phyloP scores from a whole-genome alignment of 2,113 vertebrate genomes.

The Nematolebias whitei region DNA sequence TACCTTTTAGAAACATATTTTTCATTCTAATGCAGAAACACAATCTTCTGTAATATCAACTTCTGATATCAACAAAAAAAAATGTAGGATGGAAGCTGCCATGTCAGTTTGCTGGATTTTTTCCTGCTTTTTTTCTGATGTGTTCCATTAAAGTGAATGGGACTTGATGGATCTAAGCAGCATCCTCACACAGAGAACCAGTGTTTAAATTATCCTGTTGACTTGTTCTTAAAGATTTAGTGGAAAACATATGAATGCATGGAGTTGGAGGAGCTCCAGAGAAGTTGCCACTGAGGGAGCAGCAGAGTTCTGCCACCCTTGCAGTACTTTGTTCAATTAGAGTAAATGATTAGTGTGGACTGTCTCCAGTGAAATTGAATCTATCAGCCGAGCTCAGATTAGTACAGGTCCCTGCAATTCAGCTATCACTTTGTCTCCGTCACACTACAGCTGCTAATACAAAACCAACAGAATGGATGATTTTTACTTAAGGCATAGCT shows the following conservation, averaged over 20 bases:
- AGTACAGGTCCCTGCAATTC: conserved; percentile 63
- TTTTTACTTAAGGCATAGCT: conserved; percentile 66
- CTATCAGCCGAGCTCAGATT: conserved; percentile 61
- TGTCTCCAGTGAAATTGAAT: conserved; percentile 66
- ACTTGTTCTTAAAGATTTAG: not conserved
- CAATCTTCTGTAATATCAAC: no score
- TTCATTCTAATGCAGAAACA: no score
- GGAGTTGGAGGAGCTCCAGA: conserved; percentile 16
- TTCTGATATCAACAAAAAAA: no score
- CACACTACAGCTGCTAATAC: conserved; percentile 60
- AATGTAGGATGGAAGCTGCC: no score
- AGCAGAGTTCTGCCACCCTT: conserved; percentile 43
- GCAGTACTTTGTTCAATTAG: conserved; percentile 71
- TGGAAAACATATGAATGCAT: conserved; percentile 6
- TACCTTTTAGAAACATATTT: no score
- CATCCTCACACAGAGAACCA: not conserved
- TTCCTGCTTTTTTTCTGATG: no score
- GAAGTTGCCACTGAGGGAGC: conserved; percentile 23
- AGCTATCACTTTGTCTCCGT: conserved; percentile 67
- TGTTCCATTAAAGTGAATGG: conserved; percentile 19
- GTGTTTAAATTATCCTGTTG: conserved; percentile 18
- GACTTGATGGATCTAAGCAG: conserved; percentile 46
- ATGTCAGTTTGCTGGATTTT: no score
- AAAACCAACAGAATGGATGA: conserved; percentile 64
- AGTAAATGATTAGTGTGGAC: conserved; percentile 64